phyloP scores from a whole-genome alignment of 2,797 vertebrate species.

The Eurystomus glaucurus region DNA sequence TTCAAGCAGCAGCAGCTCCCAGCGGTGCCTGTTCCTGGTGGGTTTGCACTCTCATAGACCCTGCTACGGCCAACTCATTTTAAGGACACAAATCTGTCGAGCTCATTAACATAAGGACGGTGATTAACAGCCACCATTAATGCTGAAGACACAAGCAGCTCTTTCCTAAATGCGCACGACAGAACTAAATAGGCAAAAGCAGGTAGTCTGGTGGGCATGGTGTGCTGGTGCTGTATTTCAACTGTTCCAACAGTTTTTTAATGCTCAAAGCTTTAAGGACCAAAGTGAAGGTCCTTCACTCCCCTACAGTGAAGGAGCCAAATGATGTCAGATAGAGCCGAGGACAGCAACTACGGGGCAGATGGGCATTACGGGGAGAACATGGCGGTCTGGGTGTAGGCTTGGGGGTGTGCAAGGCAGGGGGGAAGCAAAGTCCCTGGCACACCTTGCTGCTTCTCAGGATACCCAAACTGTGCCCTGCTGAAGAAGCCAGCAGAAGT shows the following conservation, averaged over 20 bases:
- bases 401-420: neutral
- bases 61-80: fast-evolving
- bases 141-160: neutral
- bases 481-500: neutral
- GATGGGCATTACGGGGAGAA: fast-evolving
- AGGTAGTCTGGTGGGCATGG: fast-evolving
- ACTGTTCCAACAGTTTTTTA: neutral
- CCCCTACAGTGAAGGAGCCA: neutral
- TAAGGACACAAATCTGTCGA: neutral
- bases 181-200: neutral
- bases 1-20: neutral
- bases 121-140: neutral
- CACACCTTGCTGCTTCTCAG: neutral
- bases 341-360: neutral
- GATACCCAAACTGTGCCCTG: fast-evolving
- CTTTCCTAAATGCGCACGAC: neutral
- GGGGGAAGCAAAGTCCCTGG: neutral
- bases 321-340: neutral
- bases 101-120: neutral
- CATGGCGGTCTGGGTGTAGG: fast-evolving
- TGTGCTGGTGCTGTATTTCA: neutral
- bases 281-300: neutral
- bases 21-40: fast-evolving
- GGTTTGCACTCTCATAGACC: neutral
- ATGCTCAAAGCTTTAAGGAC: neutral